Conservation (phyloP, 2,797 vertebrate genomes). For the Anas bahamensis region DNA sequence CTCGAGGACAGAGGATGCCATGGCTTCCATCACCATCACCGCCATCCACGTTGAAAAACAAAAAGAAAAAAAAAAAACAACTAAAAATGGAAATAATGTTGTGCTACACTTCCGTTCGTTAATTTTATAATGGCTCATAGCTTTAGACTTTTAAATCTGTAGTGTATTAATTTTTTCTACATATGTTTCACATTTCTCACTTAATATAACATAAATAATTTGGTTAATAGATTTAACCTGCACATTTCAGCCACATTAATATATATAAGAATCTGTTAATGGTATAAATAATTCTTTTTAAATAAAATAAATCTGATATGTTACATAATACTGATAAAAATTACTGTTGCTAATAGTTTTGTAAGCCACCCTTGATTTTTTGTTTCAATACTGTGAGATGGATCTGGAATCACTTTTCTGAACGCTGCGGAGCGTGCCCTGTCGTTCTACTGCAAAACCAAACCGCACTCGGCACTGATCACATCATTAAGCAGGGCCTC, state of each 20-base stretch:
- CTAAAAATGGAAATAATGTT: conserved; percentile 58
- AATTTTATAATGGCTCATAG: conserved; percentile 80
- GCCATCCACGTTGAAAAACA: neutral
- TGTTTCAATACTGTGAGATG: conserved; percentile 56
- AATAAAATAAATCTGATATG: conserved; percentile 90
- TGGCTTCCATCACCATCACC: conserved; percentile 22
- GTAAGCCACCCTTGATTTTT: conserved; percentile 73
- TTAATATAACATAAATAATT: conserved; percentile 88
- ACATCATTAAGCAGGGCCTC: neutral
- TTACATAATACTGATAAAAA: conserved; percentile 87
- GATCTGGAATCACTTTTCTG: conserved; percentile 20
- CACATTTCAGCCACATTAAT: conserved; percentile 85
- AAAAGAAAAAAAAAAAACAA: neutral
- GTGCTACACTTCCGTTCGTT: conserved; percentile 74
- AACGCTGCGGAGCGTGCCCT: neutral
- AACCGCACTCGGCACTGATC: neutral
- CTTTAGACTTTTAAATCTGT: conserved; percentile 81
- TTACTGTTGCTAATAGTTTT: conserved; percentile 71
- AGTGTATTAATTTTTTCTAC: conserved; percentile 80
- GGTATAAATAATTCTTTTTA: conserved; percentile 88
- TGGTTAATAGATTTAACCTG: conserved; percentile 87
- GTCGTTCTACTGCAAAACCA: neutral
- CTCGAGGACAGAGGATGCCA: neutral
- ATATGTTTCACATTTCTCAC: conserved; percentile 83
- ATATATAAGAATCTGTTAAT: conserved; percentile 87